Evolutionary conservation across 1,140 invertebrate species (phyloP).

Genomic region (Camponotus floridanus): DNA sequence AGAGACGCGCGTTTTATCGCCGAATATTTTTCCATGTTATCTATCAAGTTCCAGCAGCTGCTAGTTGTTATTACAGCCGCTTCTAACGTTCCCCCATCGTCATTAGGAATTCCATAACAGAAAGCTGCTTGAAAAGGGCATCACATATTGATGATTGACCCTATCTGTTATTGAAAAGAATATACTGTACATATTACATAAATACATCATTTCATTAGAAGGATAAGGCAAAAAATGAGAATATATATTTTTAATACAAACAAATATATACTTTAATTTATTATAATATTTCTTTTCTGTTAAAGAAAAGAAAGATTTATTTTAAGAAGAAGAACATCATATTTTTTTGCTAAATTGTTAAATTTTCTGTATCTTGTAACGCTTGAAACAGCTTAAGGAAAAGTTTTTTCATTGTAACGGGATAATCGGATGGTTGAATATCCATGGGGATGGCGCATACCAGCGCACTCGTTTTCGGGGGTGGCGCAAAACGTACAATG

Average conservation of each 20-base stretch:
- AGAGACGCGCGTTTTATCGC: constrained; percentile 48
- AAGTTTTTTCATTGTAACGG: constrained; percentile 47
- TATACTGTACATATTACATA: not conserved
- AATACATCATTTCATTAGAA: not conserved
- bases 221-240: not conserved
- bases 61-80: constrained; percentile 54
- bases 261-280: not conserved
- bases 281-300: not conserved
- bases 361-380: not conserved
- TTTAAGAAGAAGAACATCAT: not conserved
- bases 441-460: constrained; percentile 16
- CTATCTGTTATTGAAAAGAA: constrained; percentile 11
- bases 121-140: constrained; percentile 20
- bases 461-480: not conserved
- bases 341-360: constrained; percentile 15
- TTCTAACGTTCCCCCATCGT: constrained; percentile 47
- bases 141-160: constrained; percentile 28
- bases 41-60: constrained; percentile 44
- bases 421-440: constrained; percentile 43
- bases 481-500: constrained; percentile 41
- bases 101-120: constrained; percentile 63
- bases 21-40: constrained; percentile 55
- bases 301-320: not conserved
- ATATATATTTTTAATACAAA: too few relatives aligned
- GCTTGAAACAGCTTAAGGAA: constrained; percentile 15